Conservation (phyloP, 2,888 invertebrate species). For the Stenichneumon culpator region DNA sequence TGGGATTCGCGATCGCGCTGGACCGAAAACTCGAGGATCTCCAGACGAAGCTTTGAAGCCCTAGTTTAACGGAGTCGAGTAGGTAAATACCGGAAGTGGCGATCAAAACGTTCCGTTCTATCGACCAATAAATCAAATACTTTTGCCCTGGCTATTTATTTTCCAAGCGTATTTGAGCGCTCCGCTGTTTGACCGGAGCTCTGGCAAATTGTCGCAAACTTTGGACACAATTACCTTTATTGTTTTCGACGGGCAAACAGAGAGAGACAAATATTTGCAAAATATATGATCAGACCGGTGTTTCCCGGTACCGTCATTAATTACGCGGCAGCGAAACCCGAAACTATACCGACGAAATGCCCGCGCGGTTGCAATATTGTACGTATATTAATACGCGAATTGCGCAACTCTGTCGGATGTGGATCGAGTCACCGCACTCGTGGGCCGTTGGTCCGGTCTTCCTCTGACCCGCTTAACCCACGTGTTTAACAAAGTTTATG, state of each 20-base stretch:
- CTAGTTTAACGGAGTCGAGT: conserved; percentile 58
- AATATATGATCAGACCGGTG: background rate
- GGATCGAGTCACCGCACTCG: conserved; percentile 21
- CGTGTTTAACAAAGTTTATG: conserved; percentile 36
- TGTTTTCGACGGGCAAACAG: background rate
- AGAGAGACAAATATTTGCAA: background rate
- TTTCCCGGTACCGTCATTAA: conserved; percentile 54
- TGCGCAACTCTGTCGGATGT: conserved; percentile 55
- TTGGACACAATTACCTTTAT: background rate
- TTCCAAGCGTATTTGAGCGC: background rate
- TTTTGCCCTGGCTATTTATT: background rate
- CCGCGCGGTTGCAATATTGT: conserved; percentile 61
- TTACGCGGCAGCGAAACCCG: conserved; percentile 36
- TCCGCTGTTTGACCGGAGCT: background rate
- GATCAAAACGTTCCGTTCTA: background rate
- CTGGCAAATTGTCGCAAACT: background rate
- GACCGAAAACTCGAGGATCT: conserved; percentile 34
- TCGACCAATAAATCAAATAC: background rate
- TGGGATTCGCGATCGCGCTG: conserved; percentile 45
- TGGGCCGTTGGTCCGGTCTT: conserved; percentile 13
- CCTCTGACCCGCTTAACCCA: background rate
- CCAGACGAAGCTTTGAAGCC: conserved; percentile 44
- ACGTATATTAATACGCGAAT: conserved; percentile 66
- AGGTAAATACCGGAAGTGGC: conserved; percentile 51
- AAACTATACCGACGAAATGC: conserved; percentile 60